Base-by-base conservation (phyloP, 2,113 vertebrate genomes). In the Myanophis thanlyinensis region DNA sequence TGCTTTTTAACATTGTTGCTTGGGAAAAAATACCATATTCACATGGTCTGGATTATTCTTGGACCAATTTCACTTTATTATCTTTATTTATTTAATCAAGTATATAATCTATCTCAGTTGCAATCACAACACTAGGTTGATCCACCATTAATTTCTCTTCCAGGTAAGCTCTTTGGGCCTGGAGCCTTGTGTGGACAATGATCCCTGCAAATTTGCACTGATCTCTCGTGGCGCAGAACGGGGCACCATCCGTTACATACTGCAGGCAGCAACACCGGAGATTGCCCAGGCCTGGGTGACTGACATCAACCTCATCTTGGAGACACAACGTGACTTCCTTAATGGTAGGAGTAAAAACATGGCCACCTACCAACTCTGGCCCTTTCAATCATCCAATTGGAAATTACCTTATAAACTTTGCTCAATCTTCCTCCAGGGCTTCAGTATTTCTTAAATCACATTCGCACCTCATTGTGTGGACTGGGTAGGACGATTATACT, bases 101-200 rank as follows among this genome's bases (percentile, higher is more conserved):
- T 9, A 5, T 67, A 18, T 35, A 67, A 13, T 35, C n/a, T 35
- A n/a, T 40, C 67, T 80, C 67, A 40, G 67, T 80, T 40, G 67
- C n/a, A 80, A 35, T 80, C 35, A 80, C 35, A 80, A 80, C 35
- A 8, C 35, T 80, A 80, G 73, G 0, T 22, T 44, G 35, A 80
- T 91, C 15, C 46, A 47, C 46, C 62, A 15, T 85, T 46, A 47
- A 13, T 94, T 92, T 94, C 59, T 92, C n/a, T 91, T 91, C 90
- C 97, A 99, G 98, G 98, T 98, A 89, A 98, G 98, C 97, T 98
- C 98, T 95, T 96, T 99, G 90, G 98, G 98, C 10, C 97, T 99
- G 93, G 98, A 99, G 95, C 97, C 97, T 10, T 95, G 94, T 73
- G 96, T 97, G 51, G 98, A 98, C 85, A 97, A 97, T 7, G 98